Evolutionary conservation across 35 echinoderm and acorn worm species (phyloP).

Genomic region (Lytechinus pictus): DNA sequence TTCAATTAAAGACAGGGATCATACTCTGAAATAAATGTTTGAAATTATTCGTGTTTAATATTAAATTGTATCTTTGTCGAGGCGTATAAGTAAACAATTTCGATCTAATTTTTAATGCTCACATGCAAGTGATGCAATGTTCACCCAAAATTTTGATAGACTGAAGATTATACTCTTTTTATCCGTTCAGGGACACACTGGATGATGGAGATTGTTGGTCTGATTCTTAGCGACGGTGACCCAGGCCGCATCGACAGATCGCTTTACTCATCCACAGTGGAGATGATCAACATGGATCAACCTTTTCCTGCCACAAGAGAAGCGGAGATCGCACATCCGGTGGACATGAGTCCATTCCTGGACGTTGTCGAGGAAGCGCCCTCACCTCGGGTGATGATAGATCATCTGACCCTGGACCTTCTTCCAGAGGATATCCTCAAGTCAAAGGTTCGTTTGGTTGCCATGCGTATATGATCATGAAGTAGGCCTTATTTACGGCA

Average conservation of each 20-base stretch:
- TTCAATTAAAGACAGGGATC: too few species aligned
- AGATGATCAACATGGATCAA: slow-evolving; percentile 33
- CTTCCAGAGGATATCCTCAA: background rate
- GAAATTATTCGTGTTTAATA: too few species aligned
- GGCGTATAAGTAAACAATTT: too few species aligned
- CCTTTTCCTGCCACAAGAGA: background rate
- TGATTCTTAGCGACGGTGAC: background rate
- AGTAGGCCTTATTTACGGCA: too few species aligned
- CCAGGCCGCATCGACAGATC: background rate
- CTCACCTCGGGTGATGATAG: background rate
- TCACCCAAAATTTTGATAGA: too few species aligned
- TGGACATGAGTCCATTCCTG: background rate
- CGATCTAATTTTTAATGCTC: too few species aligned
- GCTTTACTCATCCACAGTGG: background rate
- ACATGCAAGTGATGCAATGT: too few species aligned
- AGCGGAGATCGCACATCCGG: background rate
- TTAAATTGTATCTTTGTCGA: too few species aligned
- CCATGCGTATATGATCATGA: too few species aligned
- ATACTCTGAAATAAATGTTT: too few species aligned
- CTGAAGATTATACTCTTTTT: background rate
- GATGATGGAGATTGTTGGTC: background rate
- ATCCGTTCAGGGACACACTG: slow-evolving; percentile 1
- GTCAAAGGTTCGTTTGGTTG: background rate
- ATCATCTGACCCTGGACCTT: background rate
- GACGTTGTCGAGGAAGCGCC: slow-evolving; percentile 1